A percentile compares a stretch with the other conserved stretches of the same genome.
These are phyloP conservation scores for Philhelius pedissequus DNA, from an alignment of 2,888 invertebrate genomes.

Conservation along the genomic window DNA sequence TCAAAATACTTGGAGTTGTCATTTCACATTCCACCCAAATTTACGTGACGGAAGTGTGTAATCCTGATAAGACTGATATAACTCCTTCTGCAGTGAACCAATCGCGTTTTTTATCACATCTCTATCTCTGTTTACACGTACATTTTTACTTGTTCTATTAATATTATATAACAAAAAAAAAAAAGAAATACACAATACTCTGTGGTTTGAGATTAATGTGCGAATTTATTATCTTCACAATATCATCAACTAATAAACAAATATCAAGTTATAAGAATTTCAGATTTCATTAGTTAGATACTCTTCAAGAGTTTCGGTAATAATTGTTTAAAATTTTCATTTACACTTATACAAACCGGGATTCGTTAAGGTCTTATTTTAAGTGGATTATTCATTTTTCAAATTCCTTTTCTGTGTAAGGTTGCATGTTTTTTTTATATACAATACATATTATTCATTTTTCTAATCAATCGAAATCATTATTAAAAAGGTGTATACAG, in stretches of 20 bases:
- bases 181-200: constrained; percentile 1
- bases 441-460: too few species aligned
- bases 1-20: background rate
- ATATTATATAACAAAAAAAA: background rate
- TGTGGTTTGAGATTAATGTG: constrained; percentile 55
- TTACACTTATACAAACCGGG: too few species aligned
- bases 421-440: too few species aligned
- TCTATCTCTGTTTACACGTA: background rate
- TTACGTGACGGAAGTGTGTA: constrained; percentile 40
- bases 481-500: too few species aligned
- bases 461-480: too few species aligned
- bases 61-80: constrained; percentile 59
- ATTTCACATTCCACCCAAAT: constrained; percentile 25
- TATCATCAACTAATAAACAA: constrained; percentile 29
- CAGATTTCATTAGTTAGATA: constrained; percentile 32
- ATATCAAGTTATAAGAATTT: constrained; percentile 50
- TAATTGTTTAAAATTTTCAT: background rate
- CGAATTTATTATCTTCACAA: constrained; percentile 43
- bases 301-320: constrained; percentile 44
- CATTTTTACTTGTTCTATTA: background rate
- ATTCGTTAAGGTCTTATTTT: too few species aligned
- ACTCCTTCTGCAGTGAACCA: constrained; percentile 51
- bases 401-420: too few species aligned
- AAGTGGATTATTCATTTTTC: too few species aligned
- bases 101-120: background rate